These are phyloP conservation scores for Oryctes rhinoceros DNA, from an alignment of 1,140 invertebrate species.

Conservation along the genomic window DNA sequence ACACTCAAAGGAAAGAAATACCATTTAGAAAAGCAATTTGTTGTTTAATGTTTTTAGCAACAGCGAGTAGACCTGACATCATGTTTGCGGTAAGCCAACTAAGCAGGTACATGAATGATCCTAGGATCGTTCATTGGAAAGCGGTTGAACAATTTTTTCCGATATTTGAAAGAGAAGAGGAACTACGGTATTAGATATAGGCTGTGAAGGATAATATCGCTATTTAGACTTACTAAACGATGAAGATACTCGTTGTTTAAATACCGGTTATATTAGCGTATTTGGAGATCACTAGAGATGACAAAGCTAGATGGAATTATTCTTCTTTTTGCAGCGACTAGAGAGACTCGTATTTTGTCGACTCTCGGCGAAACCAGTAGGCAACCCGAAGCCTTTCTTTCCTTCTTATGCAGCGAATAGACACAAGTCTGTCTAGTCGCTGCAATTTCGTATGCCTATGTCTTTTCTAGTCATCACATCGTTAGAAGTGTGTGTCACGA, in stretches of 20 bases:
- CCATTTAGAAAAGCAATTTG: neutral
- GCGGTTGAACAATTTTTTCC: neutral
- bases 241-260: neutral
- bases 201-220: neutral
- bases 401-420: too few relatives aligned
- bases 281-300: neutral
- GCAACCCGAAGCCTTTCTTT: too few relatives aligned
- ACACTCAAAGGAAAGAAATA: neutral
- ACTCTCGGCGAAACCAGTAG: too few relatives aligned
- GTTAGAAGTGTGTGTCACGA: neutral
- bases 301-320: too few relatives aligned
- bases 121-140: too few relatives aligned
- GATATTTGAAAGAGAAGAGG: neutral
- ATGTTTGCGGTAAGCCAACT: neutral
- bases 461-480: neutral
- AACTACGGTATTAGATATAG: neutral
- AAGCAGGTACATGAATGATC: neutral
- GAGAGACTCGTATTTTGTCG: too few relatives aligned
- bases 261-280: neutral
- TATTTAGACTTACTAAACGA: constrained; percentile 39
- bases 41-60: neutral
- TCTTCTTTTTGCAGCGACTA: too few relatives aligned
- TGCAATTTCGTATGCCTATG: too few relatives aligned
- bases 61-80: neutral
- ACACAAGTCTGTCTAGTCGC: too few relatives aligned